Percentiles rank a stretch among this genome's conserved stretches.
Evolutionary conservation across 2,113 vertebrate species (phyloP).

Genomic region (Leptodactylus fuscus): DNA sequence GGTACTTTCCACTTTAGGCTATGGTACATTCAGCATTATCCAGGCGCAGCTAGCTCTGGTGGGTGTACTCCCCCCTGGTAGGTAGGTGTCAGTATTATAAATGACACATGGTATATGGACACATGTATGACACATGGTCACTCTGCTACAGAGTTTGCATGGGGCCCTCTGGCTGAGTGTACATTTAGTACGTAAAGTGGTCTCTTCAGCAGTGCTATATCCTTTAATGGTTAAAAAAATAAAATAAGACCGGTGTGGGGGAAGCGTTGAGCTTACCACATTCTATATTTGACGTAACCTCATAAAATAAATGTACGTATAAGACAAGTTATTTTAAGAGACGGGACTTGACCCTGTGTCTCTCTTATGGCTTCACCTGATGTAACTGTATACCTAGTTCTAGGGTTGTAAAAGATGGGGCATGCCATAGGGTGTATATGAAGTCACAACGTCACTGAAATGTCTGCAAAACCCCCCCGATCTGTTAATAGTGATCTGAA

Average conservation of each 20-base stretch:
- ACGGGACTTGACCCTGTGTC: not conserved
- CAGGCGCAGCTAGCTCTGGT: no score
- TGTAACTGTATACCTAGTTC: not conserved
- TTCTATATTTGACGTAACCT: not conserved
- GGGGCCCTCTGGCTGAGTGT: no score
- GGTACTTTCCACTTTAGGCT: no score
- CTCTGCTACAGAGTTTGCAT: no score
- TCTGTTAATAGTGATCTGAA: no score
- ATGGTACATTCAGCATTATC: no score
- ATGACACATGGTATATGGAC: no score
- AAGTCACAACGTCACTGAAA: no score
- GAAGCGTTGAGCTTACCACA: not conserved
- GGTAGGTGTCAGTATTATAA: no score
- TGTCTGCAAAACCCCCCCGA: no score
- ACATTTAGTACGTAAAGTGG: not conserved
- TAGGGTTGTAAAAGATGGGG: not conserved
- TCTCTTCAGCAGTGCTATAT: not conserved
- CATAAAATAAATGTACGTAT: not conserved
- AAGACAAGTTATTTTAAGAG: not conserved
- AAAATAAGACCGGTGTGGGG: not conserved
- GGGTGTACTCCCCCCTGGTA: no score
- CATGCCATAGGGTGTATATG: not conserved
- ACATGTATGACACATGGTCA: no score
- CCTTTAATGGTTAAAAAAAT: not conserved
- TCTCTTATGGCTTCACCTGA: not conserved